Conservation (phyloP, 2,797 vertebrate genomes). For the Paedocypris micromegethes region DNA sequence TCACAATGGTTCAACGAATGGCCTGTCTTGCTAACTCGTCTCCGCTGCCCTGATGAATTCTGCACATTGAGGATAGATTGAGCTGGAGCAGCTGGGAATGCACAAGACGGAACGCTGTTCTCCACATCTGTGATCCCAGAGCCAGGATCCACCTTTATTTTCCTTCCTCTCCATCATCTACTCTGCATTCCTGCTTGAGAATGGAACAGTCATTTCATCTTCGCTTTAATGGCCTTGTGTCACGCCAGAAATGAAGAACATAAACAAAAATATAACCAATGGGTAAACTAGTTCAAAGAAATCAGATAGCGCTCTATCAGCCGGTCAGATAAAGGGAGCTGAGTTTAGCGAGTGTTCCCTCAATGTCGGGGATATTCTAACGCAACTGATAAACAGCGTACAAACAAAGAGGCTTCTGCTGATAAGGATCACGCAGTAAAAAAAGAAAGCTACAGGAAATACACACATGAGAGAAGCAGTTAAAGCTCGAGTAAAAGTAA, state of each 20-base stretch:
- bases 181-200: slow-evolving; percentile 53
- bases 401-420: slow-evolving; percentile 20
- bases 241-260: slow-evolving; percentile 13
- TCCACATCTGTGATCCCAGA: slow-evolving; percentile 46
- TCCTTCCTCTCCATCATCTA: slow-evolving; percentile 44
- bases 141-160: slow-evolving; percentile 53
- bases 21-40: slow-evolving; percentile 13
- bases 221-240: slow-evolving; percentile 39
- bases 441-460: too few species aligned
- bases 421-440: too few species aligned
- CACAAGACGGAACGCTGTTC: slow-evolving; percentile 54
- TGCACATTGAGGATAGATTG: slow-evolving; percentile 58
- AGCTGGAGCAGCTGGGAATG: slow-evolving; percentile 38
- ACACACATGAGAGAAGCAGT: too few species aligned
- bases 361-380: slow-evolving; percentile 46
- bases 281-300: neutral
- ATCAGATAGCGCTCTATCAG: slow-evolving; percentile 12
- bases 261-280: slow-evolving; percentile 16
- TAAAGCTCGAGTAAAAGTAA: too few species aligned
- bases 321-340: slow-evolving; percentile 29
- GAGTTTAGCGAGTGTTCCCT: slow-evolving; percentile 13
- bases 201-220: slow-evolving; percentile 54
- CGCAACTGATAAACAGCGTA: slow-evolving; percentile 57
- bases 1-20: slow-evolving; percentile 31
- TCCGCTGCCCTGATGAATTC: slow-evolving; percentile 58